These are phyloP conservation scores for Dendrolimus houi DNA, from an alignment of 2,888 invertebrate species.

Conservation along the genomic window DNA sequence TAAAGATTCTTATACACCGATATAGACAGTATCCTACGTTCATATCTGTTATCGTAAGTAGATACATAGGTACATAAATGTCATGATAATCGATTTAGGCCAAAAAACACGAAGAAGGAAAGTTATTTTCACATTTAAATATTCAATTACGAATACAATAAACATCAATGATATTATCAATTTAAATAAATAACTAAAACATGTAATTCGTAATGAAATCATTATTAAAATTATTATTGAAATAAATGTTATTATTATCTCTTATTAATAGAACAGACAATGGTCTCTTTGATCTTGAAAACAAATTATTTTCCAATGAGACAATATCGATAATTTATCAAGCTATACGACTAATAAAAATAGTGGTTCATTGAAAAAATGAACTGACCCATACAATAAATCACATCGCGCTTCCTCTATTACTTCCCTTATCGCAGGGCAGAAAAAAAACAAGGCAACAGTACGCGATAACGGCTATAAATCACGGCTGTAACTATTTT, in stretches of 20 bases:
- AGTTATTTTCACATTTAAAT: no score
- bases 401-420: constrained; percentile 40
- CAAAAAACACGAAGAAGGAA: no score
- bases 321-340: neutral
- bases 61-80: no score
- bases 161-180: no score
- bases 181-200: no score
- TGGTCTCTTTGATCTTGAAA: neutral
- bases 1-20: no score
- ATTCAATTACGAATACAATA: no score
- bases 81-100: no score
- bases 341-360: constrained; percentile 8
- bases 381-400: constrained; percentile 36
- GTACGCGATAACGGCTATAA: constrained; percentile 53
- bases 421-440: constrained; percentile 56
- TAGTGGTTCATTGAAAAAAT: constrained; percentile 34
- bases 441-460: constrained; percentile 41
- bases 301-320: neutral
- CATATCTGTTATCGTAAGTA: no score
- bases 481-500: constrained; percentile 31
- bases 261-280: neutral
- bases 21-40: no score
- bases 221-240: neutral
- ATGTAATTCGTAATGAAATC: no score
- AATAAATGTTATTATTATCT: neutral